phyloP scores from a whole-genome alignment of 2,888 invertebrate genomes.

The Brenthis daphne region DNA sequence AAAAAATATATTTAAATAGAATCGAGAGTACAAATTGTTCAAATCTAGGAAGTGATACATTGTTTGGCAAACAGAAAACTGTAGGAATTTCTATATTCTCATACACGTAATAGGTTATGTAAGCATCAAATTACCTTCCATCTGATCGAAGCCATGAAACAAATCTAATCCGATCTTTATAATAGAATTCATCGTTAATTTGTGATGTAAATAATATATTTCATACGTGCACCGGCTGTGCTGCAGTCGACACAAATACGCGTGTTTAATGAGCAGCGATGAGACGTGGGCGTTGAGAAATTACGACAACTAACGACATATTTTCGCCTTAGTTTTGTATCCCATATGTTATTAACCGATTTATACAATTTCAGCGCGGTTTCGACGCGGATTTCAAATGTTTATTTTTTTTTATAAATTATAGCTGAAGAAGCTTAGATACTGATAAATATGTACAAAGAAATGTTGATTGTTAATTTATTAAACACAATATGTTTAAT shows the following conservation, averaged over 20 bases:
- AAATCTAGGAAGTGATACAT: constrained; percentile 14
- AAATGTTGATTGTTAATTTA: not conserved
- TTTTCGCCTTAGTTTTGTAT: constrained; percentile 28
- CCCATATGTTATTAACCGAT: not conserved
- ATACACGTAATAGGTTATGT: constrained; percentile 28
- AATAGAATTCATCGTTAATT: constrained; percentile 39
- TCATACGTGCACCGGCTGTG: constrained; percentile 42
- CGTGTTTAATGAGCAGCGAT: constrained; percentile 37
- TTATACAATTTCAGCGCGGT: constrained; percentile 2
- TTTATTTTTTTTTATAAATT: not conserved
- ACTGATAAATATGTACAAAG: not conserved
- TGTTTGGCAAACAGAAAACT: constrained; percentile 7
- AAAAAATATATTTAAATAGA: constrained; percentile 9
- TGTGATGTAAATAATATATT: constrained; percentile 37
- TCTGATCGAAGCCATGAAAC: constrained; percentile 39
- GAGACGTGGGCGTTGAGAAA: constrained; percentile 41
- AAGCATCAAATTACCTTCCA: constrained; percentile 42
- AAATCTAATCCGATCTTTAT: constrained; percentile 38
- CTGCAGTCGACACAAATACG: constrained; percentile 44
- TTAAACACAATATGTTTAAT: not conserved
- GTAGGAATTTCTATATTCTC: constrained; percentile 21
- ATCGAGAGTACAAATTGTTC: constrained; percentile 10
- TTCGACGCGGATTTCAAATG: not conserved
- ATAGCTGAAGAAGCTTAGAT: not conserved
- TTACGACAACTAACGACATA: constrained; percentile 36